A percentile compares a stretch with the other conserved stretches of the same genome.
phyloP scores from a whole-genome alignment of 1,140 invertebrate genomes.

The Drosophila ficusphila region DNA sequence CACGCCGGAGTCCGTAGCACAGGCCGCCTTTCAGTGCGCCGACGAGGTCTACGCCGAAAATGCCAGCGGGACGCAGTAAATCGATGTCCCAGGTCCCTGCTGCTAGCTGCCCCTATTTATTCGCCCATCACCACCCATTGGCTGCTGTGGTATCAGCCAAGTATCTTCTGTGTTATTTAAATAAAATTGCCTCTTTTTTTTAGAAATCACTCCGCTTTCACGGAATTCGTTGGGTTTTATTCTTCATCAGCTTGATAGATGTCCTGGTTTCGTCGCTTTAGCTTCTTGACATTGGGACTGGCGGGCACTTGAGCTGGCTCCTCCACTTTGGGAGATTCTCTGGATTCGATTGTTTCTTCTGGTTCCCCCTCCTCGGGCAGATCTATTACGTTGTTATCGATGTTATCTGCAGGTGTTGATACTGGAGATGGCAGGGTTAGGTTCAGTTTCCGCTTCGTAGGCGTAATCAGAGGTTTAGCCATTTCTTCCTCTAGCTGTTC shows the following conservation, averaged over 20 bases:
- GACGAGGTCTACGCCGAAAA: constrained; percentile 48
- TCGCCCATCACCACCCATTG: constrained; percentile 30
- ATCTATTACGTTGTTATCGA: constrained; percentile 37
- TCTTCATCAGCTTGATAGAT: constrained; percentile 77
- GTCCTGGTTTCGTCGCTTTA: constrained; percentile 84
- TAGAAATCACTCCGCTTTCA: constrained; percentile 13
- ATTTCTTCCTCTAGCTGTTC: not conserved
- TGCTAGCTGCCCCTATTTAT: constrained; percentile 29
- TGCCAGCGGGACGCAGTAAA: constrained; percentile 40
- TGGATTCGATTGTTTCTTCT: not conserved
- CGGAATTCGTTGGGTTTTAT: constrained; percentile 26
- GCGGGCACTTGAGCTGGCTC: not conserved
- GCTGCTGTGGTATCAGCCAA: constrained; percentile 17
- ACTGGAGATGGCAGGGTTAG: constrained; percentile 51
- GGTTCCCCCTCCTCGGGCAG: constrained; percentile 21
- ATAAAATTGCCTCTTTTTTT: constrained; percentile 67
- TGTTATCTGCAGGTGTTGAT: not conserved
- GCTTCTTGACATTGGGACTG: constrained; percentile 79
- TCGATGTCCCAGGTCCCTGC: not conserved
- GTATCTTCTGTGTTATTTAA: constrained; percentile 76
- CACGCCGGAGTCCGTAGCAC: constrained; percentile 61
- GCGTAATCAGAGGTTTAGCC: constrained; percentile 9
- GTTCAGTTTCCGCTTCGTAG: constrained; percentile 53
- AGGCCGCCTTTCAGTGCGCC: constrained; percentile 59
- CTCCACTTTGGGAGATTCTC: not conserved